A percentile compares a stretch with the other conserved stretches of the same genome.
Evolutionary conservation across 2,888 invertebrate genomes (phyloP).

Genomic region (Osmoderma eremita): DNA sequence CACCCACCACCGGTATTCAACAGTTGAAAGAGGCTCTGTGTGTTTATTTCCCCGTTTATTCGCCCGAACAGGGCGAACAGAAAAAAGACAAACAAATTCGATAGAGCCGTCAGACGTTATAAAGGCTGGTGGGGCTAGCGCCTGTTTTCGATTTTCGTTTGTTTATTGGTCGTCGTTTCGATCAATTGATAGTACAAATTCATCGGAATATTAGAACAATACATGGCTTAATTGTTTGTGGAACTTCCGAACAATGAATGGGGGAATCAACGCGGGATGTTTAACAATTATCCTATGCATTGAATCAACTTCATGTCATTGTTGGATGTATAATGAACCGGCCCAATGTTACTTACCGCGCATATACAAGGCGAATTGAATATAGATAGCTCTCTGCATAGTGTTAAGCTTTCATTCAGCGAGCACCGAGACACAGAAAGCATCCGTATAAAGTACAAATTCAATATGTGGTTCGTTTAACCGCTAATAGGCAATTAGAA

Average conservation of each 20-base stretch:
- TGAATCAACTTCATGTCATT: slow-evolving; percentile 41
- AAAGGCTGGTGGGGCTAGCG: slow-evolving; percentile 1
- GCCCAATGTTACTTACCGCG: slow-evolving; percentile 32
- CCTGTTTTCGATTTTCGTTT: slow-evolving; percentile 23
- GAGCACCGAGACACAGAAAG: too few species aligned
- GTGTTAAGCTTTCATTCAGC: too few species aligned
- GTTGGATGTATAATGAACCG: slow-evolving; percentile 24
- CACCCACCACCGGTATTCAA: too few species aligned
- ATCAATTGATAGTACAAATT: slow-evolving; percentile 36
- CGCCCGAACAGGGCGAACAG: neutral
- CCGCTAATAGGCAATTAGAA: too few species aligned
- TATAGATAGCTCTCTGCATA: neutral
- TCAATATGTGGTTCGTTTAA: too few species aligned
- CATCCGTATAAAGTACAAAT: too few species aligned
- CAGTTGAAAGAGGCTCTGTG: too few species aligned
- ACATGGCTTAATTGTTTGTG: slow-evolving; percentile 38
- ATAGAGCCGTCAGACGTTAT: neutral
- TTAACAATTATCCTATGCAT: slow-evolving; percentile 36
- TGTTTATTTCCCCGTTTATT: neutral
- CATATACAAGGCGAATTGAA: slow-evolving; percentile 17
- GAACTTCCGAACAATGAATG: slow-evolving; percentile 37
- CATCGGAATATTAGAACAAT: slow-evolving; percentile 41
- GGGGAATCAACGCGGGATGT: neutral
- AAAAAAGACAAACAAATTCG: slow-evolving; percentile 22
- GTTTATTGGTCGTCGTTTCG: slow-evolving; percentile 30